phyloP scores from a whole-genome alignment of 2,113 vertebrate species.

The Delphinapterus leucas region DNA sequence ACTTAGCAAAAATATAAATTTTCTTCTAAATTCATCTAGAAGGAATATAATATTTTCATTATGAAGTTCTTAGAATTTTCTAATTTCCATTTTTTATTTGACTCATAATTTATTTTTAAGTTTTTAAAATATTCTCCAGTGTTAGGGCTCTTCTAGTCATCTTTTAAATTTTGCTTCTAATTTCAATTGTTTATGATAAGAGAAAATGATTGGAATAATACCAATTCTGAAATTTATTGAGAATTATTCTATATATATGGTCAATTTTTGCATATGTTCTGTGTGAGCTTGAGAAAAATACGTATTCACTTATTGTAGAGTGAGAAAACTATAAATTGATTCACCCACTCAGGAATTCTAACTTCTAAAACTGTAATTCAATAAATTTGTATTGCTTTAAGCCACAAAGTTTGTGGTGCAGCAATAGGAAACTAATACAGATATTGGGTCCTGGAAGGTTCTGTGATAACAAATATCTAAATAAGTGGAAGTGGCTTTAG shows the following conservation, averaged over 20 bases:
- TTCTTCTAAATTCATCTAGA: not conserved
- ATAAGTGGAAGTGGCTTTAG: not conserved
- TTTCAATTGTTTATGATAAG: not conserved
- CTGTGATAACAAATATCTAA: not conserved
- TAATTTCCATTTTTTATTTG: not conserved
- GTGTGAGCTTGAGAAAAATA: not conserved
- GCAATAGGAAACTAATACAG: not conserved
- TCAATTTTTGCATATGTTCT: not conserved
- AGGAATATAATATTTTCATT: not conserved
- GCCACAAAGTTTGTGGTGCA: not conserved
- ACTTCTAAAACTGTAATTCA: not conserved
- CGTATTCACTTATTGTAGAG: not conserved
- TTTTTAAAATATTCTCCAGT: not conserved
- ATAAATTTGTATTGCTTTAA: not conserved
- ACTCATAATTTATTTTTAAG: not conserved
- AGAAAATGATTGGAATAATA: not conserved
- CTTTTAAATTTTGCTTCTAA: not conserved
- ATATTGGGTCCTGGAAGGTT: not conserved
- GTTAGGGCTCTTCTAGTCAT: not conserved
- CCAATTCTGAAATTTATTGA: not conserved
- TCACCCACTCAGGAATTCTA: not conserved
- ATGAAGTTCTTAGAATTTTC: not conserved
- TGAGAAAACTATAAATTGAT: not conserved
- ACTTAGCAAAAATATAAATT: not conserved
- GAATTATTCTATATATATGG: not conserved